These are phyloP conservation scores for Timema cristinae DNA, from an alignment of 2,888 invertebrate species.

Conservation along the genomic window DNA sequence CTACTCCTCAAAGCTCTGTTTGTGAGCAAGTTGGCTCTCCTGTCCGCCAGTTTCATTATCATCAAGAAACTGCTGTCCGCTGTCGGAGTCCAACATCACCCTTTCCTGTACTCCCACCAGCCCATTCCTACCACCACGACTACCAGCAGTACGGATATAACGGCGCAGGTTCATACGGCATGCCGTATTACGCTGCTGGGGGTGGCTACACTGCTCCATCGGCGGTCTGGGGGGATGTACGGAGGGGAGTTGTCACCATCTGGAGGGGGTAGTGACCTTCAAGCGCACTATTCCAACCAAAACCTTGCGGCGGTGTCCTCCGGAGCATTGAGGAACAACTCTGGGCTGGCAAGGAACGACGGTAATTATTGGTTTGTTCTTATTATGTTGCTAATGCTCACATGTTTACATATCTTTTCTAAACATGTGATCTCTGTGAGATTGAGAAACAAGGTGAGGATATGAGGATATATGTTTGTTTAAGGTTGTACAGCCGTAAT, in stretches of 20 bases:
- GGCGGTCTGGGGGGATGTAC: slow-evolving; percentile 10
- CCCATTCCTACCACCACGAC: slow-evolving; percentile 39
- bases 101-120: slow-evolving; percentile 51
- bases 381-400: too few relatives aligned
- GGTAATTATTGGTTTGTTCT: slow-evolving; percentile 6
- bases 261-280: slow-evolving; percentile 20
- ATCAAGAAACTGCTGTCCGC: slow-evolving; percentile 53
- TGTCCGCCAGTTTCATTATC: slow-evolving; percentile 59
- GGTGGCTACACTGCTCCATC: slow-evolving; percentile 10
- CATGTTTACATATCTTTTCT: too few relatives aligned
- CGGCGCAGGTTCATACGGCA: not conserved
- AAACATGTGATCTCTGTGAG: too few relatives aligned
- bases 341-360: slow-evolving; percentile 7
- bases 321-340: not conserved
- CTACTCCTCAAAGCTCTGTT: slow-evolving; percentile 64
- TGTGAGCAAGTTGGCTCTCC: slow-evolving; percentile 64
- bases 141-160: slow-evolving; percentile 9
- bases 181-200: not conserved
- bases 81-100: slow-evolving; percentile 38
- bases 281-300: slow-evolving; percentile 25
- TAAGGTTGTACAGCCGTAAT: too few relatives aligned
- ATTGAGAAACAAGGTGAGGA: too few relatives aligned
- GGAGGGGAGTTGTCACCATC: not conserved
- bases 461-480: too few relatives aligned
- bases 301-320: slow-evolving; percentile 13